Evolutionary conservation across 2,113 vertebrate genomes (phyloP).

Genomic region (Heliornis fulica): DNA sequence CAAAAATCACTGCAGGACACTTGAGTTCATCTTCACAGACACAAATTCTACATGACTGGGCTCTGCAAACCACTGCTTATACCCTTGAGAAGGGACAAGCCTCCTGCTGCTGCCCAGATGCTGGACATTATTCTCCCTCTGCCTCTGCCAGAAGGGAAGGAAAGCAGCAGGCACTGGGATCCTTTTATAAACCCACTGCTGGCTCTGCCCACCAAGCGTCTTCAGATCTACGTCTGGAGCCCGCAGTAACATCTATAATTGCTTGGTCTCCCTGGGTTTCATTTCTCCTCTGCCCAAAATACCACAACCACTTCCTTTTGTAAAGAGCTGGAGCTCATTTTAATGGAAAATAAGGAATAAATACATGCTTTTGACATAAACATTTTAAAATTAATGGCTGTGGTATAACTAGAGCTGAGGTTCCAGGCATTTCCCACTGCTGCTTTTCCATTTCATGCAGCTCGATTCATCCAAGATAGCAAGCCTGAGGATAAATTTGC

Average conservation of each 20-base stretch:
- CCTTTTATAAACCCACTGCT: neutral
- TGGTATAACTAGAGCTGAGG: neutral
- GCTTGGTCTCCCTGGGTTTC: neutral
- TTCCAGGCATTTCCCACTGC: neutral
- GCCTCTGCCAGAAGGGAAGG: neutral
- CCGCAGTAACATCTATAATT: neutral
- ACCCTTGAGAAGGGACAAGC: neutral
- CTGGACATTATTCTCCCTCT: neutral
- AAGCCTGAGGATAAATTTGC: conserved; percentile 19
- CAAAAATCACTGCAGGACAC: neutral
- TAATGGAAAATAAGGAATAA: neutral
- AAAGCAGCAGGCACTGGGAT: neutral
- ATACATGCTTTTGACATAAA: neutral
- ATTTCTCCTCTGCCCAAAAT: neutral
- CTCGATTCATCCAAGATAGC: neutral
- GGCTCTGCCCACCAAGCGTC: neutral
- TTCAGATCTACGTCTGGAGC: neutral
- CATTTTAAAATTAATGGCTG: conserved; percentile 9
- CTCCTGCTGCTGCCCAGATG: neutral
- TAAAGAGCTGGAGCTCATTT: neutral
- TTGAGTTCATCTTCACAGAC: neutral
- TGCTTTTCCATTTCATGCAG: neutral
- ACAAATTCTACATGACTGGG: neutral
- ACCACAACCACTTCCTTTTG: neutral
- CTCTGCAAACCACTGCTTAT: neutral